These are phyloP conservation scores for Holothuria scabra DNA, from an alignment of 53 echinoderm and acorn worm genomes.

Conservation along the genomic window DNA sequence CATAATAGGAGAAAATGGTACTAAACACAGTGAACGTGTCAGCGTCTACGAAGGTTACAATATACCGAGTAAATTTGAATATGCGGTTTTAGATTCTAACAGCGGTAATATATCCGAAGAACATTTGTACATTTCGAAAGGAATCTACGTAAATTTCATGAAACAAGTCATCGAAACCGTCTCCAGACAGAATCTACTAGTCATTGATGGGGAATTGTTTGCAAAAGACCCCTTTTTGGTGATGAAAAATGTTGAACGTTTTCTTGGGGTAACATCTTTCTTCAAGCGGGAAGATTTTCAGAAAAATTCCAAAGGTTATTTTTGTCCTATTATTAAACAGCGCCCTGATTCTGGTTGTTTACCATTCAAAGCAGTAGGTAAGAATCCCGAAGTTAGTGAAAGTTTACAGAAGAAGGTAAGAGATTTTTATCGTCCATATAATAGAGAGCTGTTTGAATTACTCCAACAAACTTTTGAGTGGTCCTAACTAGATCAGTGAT, in stretches of 20 bases:
- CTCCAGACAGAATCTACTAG: constrained; percentile 8
- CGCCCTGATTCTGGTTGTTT: constrained; percentile 17
- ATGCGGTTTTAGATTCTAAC: neutral
- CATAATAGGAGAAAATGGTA: too few species aligned
- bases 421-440: too few species aligned
- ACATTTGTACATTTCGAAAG: neutral
- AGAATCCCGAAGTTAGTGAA: neutral
- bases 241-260: neutral
- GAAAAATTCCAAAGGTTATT: neutral
- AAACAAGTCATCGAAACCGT: neutral
- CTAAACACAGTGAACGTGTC: too few species aligned
- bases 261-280: constrained; percentile 10
- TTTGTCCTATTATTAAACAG: constrained; percentile 27
- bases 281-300: constrained; percentile 14
- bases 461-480: too few species aligned
- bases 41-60: constrained; percentile 28
- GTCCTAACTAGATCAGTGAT: too few species aligned
- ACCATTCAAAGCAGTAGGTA: neutral
- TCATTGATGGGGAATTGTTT: constrained; percentile 24
- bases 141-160: constrained; percentile 6
- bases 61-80: constrained; percentile 17
- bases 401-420: too few species aligned
- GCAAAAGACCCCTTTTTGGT: constrained; percentile 5
- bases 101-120: too few species aligned
- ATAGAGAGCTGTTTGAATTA: too few species aligned